Conservation (phyloP, 2,888 invertebrate genomes). For the Limnephilus rhombicus region DNA sequence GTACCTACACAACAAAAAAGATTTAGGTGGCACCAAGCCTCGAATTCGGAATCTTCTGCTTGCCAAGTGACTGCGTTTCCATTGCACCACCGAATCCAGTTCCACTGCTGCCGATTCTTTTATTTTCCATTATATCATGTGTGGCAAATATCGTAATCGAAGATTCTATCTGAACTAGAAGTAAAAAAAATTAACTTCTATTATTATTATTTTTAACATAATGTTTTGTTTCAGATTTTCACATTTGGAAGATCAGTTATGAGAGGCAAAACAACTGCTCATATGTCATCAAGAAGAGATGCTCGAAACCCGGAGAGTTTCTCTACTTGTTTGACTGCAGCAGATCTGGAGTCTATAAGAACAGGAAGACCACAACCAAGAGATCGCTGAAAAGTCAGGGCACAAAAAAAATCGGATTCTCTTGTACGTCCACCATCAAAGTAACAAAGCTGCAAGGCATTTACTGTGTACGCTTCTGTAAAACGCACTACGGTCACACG, state of each 20-base stretch:
- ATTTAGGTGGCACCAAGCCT: neutral
- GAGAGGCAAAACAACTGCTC: conserved; percentile 44
- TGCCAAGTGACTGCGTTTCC: no score
- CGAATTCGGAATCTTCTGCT: neutral
- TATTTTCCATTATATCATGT: no score
- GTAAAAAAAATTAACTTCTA: neutral
- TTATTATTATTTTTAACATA: neutral
- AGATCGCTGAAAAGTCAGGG: conserved; percentile 35
- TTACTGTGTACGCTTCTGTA: conserved; percentile 32
- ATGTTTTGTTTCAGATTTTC: conserved; percentile 24
- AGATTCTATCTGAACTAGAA: no score
- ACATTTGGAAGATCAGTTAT: conserved; percentile 32
- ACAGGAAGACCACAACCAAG: neutral
- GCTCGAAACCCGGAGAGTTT: conserved; percentile 15
- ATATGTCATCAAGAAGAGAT: conserved; percentile 30
- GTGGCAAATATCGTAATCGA: no score
- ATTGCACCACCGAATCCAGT: neutral
- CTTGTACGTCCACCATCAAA: conserved; percentile 32
- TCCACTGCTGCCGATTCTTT: neutral
- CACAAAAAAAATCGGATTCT: conserved; percentile 24
- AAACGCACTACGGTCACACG: conserved; percentile 24
- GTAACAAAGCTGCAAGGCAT: conserved; percentile 16
- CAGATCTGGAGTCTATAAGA: conserved; percentile 33
- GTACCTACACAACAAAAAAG: no score
- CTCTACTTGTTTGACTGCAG: conserved; percentile 34